These are phyloP conservation scores for Caenorhabditis zanzibari DNA, from an alignment of 2,888 invertebrate genomes.

Conservation along the genomic window DNA sequence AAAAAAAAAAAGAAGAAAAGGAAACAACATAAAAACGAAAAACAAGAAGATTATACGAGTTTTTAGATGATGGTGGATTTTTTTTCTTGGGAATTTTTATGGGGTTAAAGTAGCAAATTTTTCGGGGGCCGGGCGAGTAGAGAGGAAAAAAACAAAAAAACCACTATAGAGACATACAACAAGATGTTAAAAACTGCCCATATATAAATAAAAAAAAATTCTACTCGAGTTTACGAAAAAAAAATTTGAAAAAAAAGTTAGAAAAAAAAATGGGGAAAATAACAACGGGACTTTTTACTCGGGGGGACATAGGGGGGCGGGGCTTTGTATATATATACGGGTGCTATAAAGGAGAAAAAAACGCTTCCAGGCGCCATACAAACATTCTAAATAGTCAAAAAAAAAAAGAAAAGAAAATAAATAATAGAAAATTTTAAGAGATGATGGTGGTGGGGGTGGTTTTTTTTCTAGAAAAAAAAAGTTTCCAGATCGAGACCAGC, in stretches of 20 bases:
- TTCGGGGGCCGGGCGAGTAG: not conserved
- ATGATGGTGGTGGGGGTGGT: not conserved
- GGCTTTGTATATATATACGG: constrained; percentile 21
- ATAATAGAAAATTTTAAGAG: not conserved
- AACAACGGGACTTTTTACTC: constrained; percentile 44
- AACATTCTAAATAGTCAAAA: constrained; percentile 28
- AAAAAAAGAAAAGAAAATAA: constrained; percentile 13
- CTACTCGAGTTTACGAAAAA: constrained; percentile 15
- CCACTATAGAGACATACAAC: constrained; percentile 21
- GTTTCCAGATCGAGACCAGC: constrained; percentile 35
- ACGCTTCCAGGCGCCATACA: constrained; percentile 63
- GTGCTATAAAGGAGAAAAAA: constrained; percentile 33
- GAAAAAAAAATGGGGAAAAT: constrained; percentile 28
- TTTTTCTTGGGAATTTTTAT: not conserved
- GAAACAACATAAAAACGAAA: constrained; percentile 44
- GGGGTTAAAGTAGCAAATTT: constrained; percentile 16
- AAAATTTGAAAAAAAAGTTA: not conserved
- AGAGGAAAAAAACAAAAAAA: constrained; percentile 32
- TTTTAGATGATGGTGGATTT: constrained; percentile 10
- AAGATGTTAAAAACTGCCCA: constrained; percentile 3
- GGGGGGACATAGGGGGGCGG: constrained; percentile 4
- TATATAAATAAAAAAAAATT: constrained; percentile 34
- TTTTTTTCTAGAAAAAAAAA: not conserved
- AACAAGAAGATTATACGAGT: constrained; percentile 36
- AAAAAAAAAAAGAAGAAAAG: not conserved